Evolutionary conservation across 1,140 invertebrate genomes (phyloP), one percentile per base, ranked within the genome.

Genomic region (Tetranychus cinnabarinus): DNA sequence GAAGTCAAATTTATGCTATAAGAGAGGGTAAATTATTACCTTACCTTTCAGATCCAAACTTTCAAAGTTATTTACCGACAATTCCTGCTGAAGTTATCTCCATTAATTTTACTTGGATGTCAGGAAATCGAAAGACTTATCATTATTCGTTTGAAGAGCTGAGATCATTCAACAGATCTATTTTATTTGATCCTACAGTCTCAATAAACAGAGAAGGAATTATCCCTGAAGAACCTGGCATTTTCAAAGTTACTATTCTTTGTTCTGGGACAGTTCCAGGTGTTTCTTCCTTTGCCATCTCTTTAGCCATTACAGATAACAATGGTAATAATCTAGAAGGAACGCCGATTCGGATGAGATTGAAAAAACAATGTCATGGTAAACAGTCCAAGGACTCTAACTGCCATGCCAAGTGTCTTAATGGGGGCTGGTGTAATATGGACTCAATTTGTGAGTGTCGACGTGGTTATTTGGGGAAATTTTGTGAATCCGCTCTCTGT

Each of bases 81-180:
- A 91, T 92, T 68, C 88, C 88, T 0, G 83, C 85, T 15, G 87
- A 91, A 76, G 85, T 90, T 42, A 81, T 64, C 34, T 58, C 31
- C 68, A 86, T 92, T 3, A 91, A 91, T 72, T 90, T 92, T 68
- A 91, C 87, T 7, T 91, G 87, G 88, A 85, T 83, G 70, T 82
- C 86, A 15, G 85, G 84, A 35, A 74, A 62, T 8, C 36, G 62
- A 35, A 66, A 67, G 59, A 58, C 65, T 69, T 91, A 90, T 73
- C 81, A 79, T 70, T 91, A 91, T 69, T 79, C 87, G 72, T 91
- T 91, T 71, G 85, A 88, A 71, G 77, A 80, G 54, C 73, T 92
- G 56, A 80, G 85, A 65, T 88, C 86, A 3, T 84, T 81, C 66
- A 82, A 90, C 71, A 80, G 86, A 63, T 81, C 80, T 62, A 83